Conservation (phyloP, 2,888 invertebrate genomes). For the Hypolimnas misippus region DNA sequence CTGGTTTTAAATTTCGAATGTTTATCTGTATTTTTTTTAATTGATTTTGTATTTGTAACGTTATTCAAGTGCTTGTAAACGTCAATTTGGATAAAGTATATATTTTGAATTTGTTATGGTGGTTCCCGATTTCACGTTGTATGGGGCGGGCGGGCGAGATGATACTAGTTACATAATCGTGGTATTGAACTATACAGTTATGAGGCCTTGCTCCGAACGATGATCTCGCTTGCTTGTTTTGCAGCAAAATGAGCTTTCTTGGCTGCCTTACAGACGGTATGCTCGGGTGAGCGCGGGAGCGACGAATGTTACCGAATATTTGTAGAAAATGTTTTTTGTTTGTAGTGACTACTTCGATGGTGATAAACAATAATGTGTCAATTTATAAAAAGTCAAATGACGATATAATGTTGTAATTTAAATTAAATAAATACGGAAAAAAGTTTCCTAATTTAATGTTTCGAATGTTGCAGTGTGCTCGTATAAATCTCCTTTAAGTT, state of each 20-base stretch:
- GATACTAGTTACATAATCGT: conserved; percentile 80
- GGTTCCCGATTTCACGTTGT: conserved; percentile 56
- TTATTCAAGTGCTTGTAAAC: too few relatives aligned
- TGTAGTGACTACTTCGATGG: too few relatives aligned
- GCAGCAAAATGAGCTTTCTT: conserved; percentile 78
- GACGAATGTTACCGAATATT: background rate
- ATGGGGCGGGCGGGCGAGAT: conserved; percentile 62
- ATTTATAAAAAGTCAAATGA: too few relatives aligned
- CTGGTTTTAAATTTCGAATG: conserved; percentile 41
- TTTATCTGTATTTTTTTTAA: conserved; percentile 37
- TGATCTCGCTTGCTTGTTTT: conserved; percentile 80
- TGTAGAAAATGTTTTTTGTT: background rate
- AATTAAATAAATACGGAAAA: too few relatives aligned
- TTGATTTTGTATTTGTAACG: conserved; percentile 24
- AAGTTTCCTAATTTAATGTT: too few relatives aligned
- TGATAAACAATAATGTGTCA: too few relatives aligned
- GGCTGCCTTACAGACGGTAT: conserved; percentile 62
- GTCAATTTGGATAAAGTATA: too few relatives aligned
- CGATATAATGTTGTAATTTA: too few relatives aligned
- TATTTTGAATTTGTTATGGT: conserved; percentile 28
- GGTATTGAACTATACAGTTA: conserved; percentile 81
- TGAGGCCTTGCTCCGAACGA: conserved; percentile 78
- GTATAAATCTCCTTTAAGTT: too few relatives aligned
- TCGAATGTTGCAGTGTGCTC: too few relatives aligned
- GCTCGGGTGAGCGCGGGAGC: background rate